phyloP scores from a whole-genome alignment of 1,140 invertebrate genomes.

The Cryptotermes secundus region DNA sequence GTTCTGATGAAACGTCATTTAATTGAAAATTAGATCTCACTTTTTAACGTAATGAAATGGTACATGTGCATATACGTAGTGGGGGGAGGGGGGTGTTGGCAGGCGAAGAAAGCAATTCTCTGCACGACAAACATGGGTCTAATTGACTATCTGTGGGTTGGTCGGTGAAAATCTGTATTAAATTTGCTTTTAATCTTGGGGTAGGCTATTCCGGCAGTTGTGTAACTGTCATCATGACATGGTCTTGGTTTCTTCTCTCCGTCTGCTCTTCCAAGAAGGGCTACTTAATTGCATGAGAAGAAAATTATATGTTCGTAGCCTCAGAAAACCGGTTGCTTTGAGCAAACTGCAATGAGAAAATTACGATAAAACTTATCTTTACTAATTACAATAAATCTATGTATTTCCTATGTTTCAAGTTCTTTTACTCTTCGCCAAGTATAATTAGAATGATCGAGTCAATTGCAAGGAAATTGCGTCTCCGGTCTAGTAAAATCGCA shows the following conservation, averaged over 20 bases:
- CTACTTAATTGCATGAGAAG: neutral
- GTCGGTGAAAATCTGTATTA: neutral
- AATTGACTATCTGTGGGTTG: neutral
- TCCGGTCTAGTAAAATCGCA: too few relatives aligned
- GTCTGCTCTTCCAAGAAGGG: neutral
- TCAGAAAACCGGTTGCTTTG: neutral
- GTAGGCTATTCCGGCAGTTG: neutral
- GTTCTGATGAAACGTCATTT: too few relatives aligned
- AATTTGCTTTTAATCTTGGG: neutral
- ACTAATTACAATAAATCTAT: neutral
- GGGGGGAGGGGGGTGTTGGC: too few relatives aligned
- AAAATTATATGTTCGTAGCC: neutral
- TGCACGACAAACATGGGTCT: neutral
- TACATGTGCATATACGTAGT: too few relatives aligned
- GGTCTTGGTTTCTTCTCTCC: neutral
- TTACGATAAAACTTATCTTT: neutral
- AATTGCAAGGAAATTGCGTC: too few relatives aligned
- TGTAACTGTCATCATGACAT: neutral
- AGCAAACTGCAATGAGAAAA: neutral
- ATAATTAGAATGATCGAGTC: too few relatives aligned
- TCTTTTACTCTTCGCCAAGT: too few relatives aligned
- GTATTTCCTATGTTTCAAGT: neutral
- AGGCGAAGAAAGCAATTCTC: neutral
- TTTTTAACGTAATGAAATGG: too few relatives aligned
- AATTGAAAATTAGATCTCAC: too few relatives aligned